Evolutionary conservation across 2,113 vertebrate species (phyloP), one percentile per base, ranked within the genome.

Genomic region (Calidris pugnax): DNA sequence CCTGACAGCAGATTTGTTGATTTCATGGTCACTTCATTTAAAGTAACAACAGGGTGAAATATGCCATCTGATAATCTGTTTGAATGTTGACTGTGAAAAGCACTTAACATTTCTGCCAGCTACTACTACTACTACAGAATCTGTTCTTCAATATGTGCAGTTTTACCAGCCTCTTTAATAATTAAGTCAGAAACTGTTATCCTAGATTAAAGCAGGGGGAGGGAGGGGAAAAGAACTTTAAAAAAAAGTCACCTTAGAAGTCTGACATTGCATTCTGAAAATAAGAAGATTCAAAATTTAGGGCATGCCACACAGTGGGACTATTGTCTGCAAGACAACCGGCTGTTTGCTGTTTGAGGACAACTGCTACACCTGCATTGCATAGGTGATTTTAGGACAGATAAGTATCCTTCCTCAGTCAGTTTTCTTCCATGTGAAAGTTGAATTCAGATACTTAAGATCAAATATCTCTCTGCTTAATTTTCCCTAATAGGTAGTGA

Each of bases 1-100:
- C 98, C 98, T 98, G 98, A 98, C 98, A 98, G 98, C 98, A 98
- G 98, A 98, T 98, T 98, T 98, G 98, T 98, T 98, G 98, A 98
- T 98, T 98, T 98, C 98, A 98, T 98, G 98, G 98, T 98, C 98
- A 98, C 98, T 98, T 98, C 98, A 98, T 98, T 98, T 98, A 98
- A 98, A 98, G 98, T 98, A 98, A 98, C 98, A 98, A 98, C 98
- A 98, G 97, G 98, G 98, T 98, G 98, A 98, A 98, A 98, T 98
- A 98, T 98, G 98, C 98, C 98, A 98, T 98, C 98, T 98, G 98
- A 98, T 98, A 98, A 98, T 98, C 98, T 98, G 98, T 98, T 98
- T 98, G 98, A 98, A 98, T 98, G 98, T 98, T 98, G 97, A 98
- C 98, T 98, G 98, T 98, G 98, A 98, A 98, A 98, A 98, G 98